These are phyloP conservation scores for Drosophila affinis DNA, from an alignment of 2,888 invertebrate species.

Conservation along the genomic window DNA sequence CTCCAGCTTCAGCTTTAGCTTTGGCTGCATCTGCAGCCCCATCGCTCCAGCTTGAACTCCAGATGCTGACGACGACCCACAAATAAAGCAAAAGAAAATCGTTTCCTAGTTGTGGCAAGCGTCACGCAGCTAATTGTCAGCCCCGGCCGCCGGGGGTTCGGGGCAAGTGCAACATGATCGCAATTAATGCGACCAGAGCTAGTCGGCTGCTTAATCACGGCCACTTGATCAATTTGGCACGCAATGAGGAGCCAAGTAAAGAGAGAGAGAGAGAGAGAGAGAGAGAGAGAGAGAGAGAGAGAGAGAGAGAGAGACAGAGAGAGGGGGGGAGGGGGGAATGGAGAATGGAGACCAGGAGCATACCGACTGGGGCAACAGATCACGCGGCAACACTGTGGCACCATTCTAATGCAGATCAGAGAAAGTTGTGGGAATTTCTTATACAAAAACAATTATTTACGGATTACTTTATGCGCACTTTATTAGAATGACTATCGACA, in stretches of 20 bases:
- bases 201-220: slow-evolving; percentile 36
- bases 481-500: neutral
- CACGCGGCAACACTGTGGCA: neutral
- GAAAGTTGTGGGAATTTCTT: neutral
- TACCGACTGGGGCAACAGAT: neutral
- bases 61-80: slow-evolving; percentile 39
- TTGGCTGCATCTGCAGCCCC: neutral
- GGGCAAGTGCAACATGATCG: slow-evolving; percentile 40
- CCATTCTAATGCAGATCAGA: neutral
- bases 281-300: neutral
- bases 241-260: slow-evolving; percentile 21
- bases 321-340: neutral
- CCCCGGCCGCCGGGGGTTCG: slow-evolving; percentile 12
- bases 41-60: slow-evolving; percentile 7
- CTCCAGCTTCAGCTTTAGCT: slow-evolving; percentile 13
- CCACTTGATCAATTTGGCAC: slow-evolving; percentile 55
- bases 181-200: slow-evolving; percentile 55
- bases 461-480: neutral
- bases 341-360: neutral
- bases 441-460: no score
- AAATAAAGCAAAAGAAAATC: slow-evolving; percentile 39
- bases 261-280: neutral
- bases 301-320: neutral
- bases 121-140: slow-evolving; percentile 66
- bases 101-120: slow-evolving; percentile 38